phyloP scores from a whole-genome alignment of 1,140 invertebrate species.

The Cotesia glomerata region DNA sequence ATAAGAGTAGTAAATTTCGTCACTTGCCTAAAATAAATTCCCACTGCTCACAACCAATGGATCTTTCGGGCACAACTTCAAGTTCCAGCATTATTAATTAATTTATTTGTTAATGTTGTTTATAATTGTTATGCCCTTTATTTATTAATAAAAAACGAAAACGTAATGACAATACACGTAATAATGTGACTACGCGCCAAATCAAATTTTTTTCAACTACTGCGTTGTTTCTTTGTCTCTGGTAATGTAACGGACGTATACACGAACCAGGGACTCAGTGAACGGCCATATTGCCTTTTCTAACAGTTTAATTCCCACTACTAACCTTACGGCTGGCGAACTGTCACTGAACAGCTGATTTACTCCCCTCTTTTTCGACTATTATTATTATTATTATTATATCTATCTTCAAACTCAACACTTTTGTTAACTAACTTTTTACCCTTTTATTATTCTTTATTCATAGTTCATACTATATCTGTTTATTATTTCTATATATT shows the following conservation, averaged over 20 bases:
- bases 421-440: too few relatives aligned
- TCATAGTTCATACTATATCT: neutral
- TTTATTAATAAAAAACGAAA: neutral
- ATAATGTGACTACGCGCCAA: slow-evolving; percentile 38
- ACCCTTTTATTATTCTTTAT: neutral
- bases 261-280: slow-evolving; percentile 46
- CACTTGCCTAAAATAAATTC: slow-evolving; percentile 93
- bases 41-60: slow-evolving; percentile 95
- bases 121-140: slow-evolving; percentile 1
- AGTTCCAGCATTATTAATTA: slow-evolving; percentile 85
- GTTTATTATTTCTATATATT: too few relatives aligned
- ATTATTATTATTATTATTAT: neutral
- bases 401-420: too few relatives aligned
- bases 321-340: slow-evolving; percentile 51
- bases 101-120: neutral
- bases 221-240: slow-evolving; percentile 59
- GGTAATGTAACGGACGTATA: slow-evolving; percentile 38
- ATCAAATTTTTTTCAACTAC: slow-evolving; percentile 46
- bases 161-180: slow-evolving; percentile 10
- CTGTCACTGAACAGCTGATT: slow-evolving; percentile 62
- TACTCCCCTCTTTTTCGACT: neutral
- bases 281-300: slow-evolving; percentile 60
- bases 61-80: slow-evolving; percentile 93
- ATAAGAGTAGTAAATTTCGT: slow-evolving; percentile 42
- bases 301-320: slow-evolving; percentile 47